Percentiles rank a stretch among this genome's conserved stretches.
Conservation (phyloP, 2,113 vertebrate genomes). For the Zingel zingel region DNA sequence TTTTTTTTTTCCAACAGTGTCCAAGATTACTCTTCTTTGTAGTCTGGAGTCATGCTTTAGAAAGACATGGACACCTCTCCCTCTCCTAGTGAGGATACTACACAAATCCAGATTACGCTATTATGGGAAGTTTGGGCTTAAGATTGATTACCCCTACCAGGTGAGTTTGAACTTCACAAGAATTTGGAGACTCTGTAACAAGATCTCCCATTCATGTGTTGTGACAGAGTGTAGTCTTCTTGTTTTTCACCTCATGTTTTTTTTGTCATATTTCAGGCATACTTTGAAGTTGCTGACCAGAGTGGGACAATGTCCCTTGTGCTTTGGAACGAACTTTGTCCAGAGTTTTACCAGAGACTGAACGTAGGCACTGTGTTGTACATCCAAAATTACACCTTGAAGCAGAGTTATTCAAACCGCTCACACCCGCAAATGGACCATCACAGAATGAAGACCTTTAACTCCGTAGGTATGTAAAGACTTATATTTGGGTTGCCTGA, state of each 20-base stretch:
- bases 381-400: conserved; percentile 89
- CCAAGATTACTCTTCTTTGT: conserved; percentile 83
- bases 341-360: conserved; percentile 91
- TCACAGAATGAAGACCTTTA: conserved; percentile 86
- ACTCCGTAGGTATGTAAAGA: conserved; percentile 85
- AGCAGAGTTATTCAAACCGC: conserved; percentile 87
- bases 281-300: conserved; percentile 94
- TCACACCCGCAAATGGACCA: conserved; percentile 87
- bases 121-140: conserved; percentile 90
- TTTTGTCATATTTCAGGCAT: conserved; percentile 82
- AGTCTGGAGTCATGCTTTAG: conserved; percentile 85
- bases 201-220: neutral
- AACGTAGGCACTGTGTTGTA: conserved; percentile 89
- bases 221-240: neutral
- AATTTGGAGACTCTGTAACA: neutral
- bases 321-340: conserved; percentile 93
- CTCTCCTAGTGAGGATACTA: conserved; percentile 91
- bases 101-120: conserved; percentile 91
- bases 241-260: neutral
- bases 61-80: conserved; percentile 75
- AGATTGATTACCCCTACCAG: conserved; percentile 90
- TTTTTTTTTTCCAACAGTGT: conserved; percentile 80
- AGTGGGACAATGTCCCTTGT: conserved; percentile 92
- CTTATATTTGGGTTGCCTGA: neutral
- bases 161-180: conserved; percentile 72